Conservation (phyloP, 2,113 vertebrate genomes). For the Saimiri boliviensis region DNA sequence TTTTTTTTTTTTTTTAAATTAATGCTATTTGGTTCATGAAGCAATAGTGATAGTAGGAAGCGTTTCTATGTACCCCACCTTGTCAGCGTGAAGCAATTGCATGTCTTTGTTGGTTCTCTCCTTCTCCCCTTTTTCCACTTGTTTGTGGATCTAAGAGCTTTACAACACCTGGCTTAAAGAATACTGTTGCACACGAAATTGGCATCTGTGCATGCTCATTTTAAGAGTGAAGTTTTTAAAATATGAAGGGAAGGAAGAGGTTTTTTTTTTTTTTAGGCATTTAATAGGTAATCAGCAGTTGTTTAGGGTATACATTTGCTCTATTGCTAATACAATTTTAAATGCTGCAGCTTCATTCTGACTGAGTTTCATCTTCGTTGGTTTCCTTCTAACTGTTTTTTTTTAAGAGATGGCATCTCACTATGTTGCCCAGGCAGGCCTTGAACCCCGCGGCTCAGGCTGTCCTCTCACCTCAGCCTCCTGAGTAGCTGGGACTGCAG, state of each 20-base stretch:
- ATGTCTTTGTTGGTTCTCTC: background rate
- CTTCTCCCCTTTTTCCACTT: background rate
- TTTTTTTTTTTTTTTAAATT: background rate
- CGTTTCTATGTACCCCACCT: background rate
- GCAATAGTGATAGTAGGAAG: background rate
- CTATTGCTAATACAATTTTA: conserved; percentile 70
- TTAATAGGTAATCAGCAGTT: conserved; percentile 73
- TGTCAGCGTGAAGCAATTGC: background rate
- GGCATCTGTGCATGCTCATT: background rate
- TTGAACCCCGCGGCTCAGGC: background rate
- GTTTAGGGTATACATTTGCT: conserved; percentile 51
- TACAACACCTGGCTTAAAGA: background rate
- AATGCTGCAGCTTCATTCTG: conserved; percentile 63
- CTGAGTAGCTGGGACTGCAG: background rate
- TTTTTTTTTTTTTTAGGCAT: background rate
- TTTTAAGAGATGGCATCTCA: background rate
- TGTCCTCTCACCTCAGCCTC: background rate
- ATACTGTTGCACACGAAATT: background rate
- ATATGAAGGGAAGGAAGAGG: background rate
- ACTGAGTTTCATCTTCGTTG: conserved; percentile 60
- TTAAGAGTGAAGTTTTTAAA: background rate
- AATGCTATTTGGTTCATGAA: background rate
- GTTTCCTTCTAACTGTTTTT: background rate
- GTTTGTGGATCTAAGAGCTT: background rate
- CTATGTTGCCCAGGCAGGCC: background rate